Evolutionary conservation across 1,140 invertebrate species (phyloP).

Genomic region (Platorchestia sp.): DNA sequence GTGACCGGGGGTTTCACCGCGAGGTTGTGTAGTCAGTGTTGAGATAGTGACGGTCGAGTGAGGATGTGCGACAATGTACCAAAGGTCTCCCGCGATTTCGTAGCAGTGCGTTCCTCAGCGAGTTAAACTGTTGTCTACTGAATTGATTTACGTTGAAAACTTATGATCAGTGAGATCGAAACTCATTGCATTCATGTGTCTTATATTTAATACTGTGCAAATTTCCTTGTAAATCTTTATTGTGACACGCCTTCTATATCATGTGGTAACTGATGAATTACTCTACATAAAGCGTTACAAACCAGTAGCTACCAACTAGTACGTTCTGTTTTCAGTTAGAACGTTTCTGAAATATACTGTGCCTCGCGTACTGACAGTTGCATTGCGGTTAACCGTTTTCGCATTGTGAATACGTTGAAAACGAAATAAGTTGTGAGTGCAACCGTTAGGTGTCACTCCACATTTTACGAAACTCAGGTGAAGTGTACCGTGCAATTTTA

Average conservation of each 20-base stretch:
- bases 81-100: conserved; percentile 24
- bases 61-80: conserved; percentile 24
- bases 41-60: conserved; percentile 36
- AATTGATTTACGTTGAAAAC: neutral
- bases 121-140: neutral
- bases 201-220: neutral
- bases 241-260: neutral
- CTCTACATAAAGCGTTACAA: neutral
- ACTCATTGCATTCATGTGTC: neutral
- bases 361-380: neutral
- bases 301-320: neutral
- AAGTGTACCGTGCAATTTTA: neutral
- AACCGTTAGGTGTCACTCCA: neutral
- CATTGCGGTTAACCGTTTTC: neutral
- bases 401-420: neutral
- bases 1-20: conserved; percentile 30
- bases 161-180: neutral
- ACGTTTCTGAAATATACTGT: neutral
- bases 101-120: neutral
- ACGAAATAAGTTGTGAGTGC: neutral
- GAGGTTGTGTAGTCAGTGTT: conserved; percentile 41
- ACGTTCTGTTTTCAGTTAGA: neutral
- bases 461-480: neutral
- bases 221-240: neutral
- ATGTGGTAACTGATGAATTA: neutral